Percentiles rank a stretch among this genome's conserved stretches.
These are phyloP conservation scores for Yponomeuta sedellus DNA, from an alignment of 2,888 invertebrate species.

Conservation along the genomic window DNA sequence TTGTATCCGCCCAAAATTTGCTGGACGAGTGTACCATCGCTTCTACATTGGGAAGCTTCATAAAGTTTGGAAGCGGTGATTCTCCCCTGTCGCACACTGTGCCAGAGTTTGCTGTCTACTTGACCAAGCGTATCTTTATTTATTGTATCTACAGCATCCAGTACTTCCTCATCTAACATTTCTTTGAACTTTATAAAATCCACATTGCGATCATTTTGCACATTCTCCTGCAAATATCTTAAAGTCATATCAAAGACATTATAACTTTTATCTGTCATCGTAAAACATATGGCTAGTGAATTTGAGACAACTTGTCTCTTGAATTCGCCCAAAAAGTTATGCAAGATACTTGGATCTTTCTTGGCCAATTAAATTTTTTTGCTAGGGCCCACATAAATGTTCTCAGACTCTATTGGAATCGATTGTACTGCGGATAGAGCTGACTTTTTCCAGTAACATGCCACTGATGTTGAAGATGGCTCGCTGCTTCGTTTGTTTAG, in stretches of 20 bases:
- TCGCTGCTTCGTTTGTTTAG: not conserved
- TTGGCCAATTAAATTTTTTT: too few relatives aligned
- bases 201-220: not conserved
- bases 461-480: too few relatives aligned
- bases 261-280: not conserved
- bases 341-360: too few relatives aligned
- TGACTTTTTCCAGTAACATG: too few relatives aligned
- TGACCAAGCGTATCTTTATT: too few relatives aligned
- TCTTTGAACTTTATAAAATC: not conserved
- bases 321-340: not conserved
- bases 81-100: slow-evolving; percentile 13
- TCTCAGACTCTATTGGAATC: too few relatives aligned
- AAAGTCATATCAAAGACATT: not conserved
- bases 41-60: slow-evolving; percentile 11
- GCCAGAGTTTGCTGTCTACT: slow-evolving; percentile 3
- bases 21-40: slow-evolving; percentile 13
- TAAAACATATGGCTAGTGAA: not conserved
- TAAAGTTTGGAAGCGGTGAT: slow-evolving; percentile 17
- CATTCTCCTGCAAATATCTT: not conserved
- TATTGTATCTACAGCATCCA: not conserved
- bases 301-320: not conserved
- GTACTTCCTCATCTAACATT: not conserved
- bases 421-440: too few relatives aligned
- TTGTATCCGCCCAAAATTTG: slow-evolving; percentile 16
- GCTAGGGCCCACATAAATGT: too few relatives aligned